Evolutionary conservation across 2,888 invertebrate species (phyloP).

Genomic region (Coleophora flavipennella): DNA sequence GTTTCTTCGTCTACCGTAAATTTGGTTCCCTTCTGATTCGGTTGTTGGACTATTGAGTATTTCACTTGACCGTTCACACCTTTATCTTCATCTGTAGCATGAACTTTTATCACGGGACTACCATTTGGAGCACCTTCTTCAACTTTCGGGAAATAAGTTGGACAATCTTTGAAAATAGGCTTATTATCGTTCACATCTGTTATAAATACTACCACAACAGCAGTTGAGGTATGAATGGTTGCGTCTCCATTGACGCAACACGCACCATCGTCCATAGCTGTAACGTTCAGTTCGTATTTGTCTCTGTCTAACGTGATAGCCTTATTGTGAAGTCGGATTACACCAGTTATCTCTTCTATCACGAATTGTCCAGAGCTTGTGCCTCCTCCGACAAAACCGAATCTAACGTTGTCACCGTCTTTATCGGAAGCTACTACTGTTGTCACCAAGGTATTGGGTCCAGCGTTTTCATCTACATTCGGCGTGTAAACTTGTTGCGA

Average conservation of each 20-base stretch:
- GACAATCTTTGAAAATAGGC: conserved; percentile 95
- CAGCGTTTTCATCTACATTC: conserved; percentile 96
- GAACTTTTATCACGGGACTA: conserved; percentile 93
- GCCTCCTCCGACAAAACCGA: conserved; percentile 91
- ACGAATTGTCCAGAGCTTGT: conserved; percentile 94
- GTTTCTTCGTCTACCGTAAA: conserved; percentile 97
- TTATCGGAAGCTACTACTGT: conserved; percentile 98
- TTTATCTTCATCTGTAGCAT: conserved; percentile 96
- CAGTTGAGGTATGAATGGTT: conserved; percentile 93
- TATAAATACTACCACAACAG: conserved; percentile 96
- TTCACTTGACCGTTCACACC: conserved; percentile 96
- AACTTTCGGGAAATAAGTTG: conserved; percentile 93
- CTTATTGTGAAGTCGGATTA: conserved; percentile 90
- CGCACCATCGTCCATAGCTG: conserved; percentile 97
- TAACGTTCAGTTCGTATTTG: conserved; percentile 96
- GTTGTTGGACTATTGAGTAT: conserved; percentile 97
- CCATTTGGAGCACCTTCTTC: conserved; percentile 96
- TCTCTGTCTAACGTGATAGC: conserved; percentile 91
- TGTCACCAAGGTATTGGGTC: conserved; percentile 94
- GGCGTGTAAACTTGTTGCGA: conserved; percentile 97
- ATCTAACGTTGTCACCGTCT: conserved; percentile 96
- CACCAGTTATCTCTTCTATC: conserved; percentile 95
- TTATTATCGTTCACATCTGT: conserved; percentile 98
- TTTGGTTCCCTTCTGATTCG: conserved; percentile 94
- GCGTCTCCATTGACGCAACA: conserved; percentile 93